phyloP scores from a whole-genome alignment of 2,797 vertebrate genomes.

The Aldrovandia affinis region DNA sequence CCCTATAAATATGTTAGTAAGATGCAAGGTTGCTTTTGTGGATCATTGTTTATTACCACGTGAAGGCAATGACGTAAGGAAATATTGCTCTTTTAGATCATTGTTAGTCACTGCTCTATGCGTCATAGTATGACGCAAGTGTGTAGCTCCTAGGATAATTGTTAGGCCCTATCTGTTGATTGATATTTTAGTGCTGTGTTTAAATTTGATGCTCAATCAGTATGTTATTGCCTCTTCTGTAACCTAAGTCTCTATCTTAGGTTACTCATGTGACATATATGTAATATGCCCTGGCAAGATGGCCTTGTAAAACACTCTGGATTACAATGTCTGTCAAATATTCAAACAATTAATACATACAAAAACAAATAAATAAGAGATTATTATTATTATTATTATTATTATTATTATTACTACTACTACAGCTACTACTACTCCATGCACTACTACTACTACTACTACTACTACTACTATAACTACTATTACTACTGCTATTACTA shows the following conservation, averaged over 20 bases:
- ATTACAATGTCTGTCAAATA: neutral
- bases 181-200: neutral
- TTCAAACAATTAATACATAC: neutral
- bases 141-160: neutral
- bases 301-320: neutral
- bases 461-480: no score
- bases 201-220: neutral
- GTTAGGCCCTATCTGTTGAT: neutral
- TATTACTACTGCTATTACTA: no score
- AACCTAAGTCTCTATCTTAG: neutral
- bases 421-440: no score
- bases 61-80: neutral
- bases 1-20: constrained; percentile 1
- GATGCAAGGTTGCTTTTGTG: neutral
- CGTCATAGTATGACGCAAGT: neutral
- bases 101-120: neutral
- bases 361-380: neutral
- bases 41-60: neutral
- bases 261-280: neutral
- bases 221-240: neutral
- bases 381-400: neutral
- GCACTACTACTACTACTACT: no score
- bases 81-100: neutral
- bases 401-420: no score
- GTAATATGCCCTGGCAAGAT: neutral